Conservation (phyloP, 2,888 invertebrate genomes). For the Bombylius discolor region DNA sequence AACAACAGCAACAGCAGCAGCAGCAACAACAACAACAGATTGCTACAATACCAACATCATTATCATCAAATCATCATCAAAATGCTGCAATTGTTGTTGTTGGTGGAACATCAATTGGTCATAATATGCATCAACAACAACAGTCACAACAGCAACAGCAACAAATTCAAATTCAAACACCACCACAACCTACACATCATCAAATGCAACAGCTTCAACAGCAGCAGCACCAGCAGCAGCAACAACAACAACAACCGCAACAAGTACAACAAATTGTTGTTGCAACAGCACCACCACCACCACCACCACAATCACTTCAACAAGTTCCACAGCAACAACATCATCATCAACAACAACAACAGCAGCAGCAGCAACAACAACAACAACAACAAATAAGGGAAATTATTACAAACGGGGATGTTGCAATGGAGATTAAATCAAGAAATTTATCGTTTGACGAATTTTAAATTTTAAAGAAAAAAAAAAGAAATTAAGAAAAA, state of each 20-base stretch:
- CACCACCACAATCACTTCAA: background rate
- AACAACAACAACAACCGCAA: background rate
- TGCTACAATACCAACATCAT: background rate
- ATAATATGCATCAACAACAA: background rate
- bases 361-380: background rate
- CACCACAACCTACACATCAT: background rate
- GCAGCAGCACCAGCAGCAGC: background rate
- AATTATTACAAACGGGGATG: background rate
- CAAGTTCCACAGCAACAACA: background rate
- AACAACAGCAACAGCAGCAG: too few species aligned
- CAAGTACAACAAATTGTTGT: too few species aligned
- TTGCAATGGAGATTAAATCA: background rate
- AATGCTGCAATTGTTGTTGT: background rate
- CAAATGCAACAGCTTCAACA: background rate
- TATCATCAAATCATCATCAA: background rate
- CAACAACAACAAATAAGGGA: background rate
- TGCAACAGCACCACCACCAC: background rate
- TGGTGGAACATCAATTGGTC: too few species aligned
- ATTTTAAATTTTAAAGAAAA: background rate
- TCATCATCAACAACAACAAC: background rate
- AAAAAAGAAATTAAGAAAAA: too few species aligned
- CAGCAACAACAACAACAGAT: too few species aligned
- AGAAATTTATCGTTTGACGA: background rate
- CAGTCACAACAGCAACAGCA: background rate
- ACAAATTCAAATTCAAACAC: background rate